Conservation (phyloP, 1,140 invertebrate species). For the Phthorimaea operculella region DNA sequence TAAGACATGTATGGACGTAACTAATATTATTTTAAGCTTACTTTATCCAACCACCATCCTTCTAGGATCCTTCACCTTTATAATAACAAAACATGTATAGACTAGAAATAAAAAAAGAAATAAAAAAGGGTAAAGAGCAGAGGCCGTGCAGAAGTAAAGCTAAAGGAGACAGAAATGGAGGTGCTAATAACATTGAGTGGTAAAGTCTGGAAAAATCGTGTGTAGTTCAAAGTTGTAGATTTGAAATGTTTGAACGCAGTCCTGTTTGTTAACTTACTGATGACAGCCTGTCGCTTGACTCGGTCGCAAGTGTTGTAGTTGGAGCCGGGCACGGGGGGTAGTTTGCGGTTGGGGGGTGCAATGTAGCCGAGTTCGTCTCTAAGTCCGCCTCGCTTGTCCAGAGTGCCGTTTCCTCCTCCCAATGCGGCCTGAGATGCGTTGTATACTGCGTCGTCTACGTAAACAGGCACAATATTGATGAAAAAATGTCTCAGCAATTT, state of each 20-base stretch:
- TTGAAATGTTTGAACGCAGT: slow-evolving; percentile 5
- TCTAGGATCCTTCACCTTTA: too few relatives aligned
- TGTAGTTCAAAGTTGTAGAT: too few relatives aligned
- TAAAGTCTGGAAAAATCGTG: too few relatives aligned
- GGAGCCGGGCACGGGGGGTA: slow-evolving; percentile 90
- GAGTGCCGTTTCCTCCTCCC: slow-evolving; percentile 75
- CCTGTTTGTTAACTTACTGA: slow-evolving; percentile 81
- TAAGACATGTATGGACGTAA: too few relatives aligned
- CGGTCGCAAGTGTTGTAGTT: slow-evolving; percentile 94
- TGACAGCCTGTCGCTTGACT: slow-evolving; percentile 90
- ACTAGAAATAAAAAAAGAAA: slow-evolving; percentile 4
- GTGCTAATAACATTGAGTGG: too few relatives aligned
- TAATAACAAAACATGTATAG: too few relatives aligned
- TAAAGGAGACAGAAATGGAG: slow-evolving; percentile 5
- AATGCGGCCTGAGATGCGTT: slow-evolving; percentile 67
- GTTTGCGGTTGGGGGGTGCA: slow-evolving; percentile 89
- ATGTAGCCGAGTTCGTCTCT: slow-evolving; percentile 92
- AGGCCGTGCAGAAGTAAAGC: background rate
- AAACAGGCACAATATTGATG: background rate
- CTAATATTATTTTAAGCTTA: too few relatives aligned
- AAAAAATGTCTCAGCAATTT: too few relatives aligned
- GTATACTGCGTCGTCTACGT: slow-evolving; percentile 87
- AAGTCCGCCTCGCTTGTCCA: slow-evolving; percentile 87
- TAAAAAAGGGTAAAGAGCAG: slow-evolving; percentile 6
- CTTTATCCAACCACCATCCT: background rate